Base-by-base conservation (phyloP, 2,888 invertebrate genomes). In the Brachynemurus nebulosus region DNA sequence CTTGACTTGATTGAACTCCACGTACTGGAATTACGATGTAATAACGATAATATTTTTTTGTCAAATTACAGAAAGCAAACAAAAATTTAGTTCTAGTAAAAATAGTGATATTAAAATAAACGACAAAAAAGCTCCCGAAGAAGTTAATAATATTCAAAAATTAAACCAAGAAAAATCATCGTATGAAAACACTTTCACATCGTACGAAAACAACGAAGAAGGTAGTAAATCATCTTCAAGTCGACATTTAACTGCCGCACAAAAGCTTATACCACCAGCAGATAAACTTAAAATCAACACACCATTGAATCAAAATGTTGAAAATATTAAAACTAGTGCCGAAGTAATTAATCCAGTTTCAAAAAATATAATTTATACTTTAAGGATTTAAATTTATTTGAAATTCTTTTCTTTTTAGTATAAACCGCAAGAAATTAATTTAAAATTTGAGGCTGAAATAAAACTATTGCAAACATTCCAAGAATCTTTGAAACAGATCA, bases 381-480 rank as follows among this genome's bases (percentile, higher is more conserved):
- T 9, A 35, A n/a, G 9, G 36, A n/a, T 27, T 17, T 36, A 37
- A 37, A 14, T 37, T 6, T 37, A 18, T 11, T 11, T 42, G 18
- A 34, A 12, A 45, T 36, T 40, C 38, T 47, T 49, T 51, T 46
- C 27, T 45, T 56, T 55, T 36, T 48, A 52, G 57, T 44, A 59
- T 38, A 59, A 61, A 47, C 70, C 73, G 7, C 67, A 67, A 47
- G 69, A 72, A 39, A 66, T 77, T 40, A 72, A 74, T 57, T 63
- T 71, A 52, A 71, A 72, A 54, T 71, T 76, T 54, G 70, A 72
- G 55, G 70, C 74, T 0, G 76, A 76, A 59, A 63, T 77, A 38
- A 72, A 72, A 58, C 64, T 74, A 36, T 57, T 76, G 33, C 76
- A 77, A 51, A 70, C 74, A 39, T 71, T 74, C 54, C 73, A 76